phyloP scores from a whole-genome alignment of 2,797 vertebrate species.

The Tinamus major region DNA sequence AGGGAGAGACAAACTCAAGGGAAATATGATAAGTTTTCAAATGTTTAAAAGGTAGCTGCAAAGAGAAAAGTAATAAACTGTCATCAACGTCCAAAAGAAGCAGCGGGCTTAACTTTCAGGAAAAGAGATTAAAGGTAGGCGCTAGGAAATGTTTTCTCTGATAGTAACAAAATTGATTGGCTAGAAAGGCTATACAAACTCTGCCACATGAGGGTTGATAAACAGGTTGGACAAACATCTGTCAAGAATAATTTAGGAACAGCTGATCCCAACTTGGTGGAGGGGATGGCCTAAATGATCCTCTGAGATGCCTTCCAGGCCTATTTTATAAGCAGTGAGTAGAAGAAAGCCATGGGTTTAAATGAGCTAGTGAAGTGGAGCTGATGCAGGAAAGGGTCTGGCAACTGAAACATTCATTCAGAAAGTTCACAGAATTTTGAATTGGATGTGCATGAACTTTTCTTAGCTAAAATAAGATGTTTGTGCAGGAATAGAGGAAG shows the following conservation, averaged over 20 bases:
- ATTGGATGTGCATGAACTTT: background rate
- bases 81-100: slow-evolving; percentile 20
- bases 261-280: background rate
- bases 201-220: background rate
- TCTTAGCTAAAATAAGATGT: background rate
- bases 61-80: slow-evolving; percentile 33
- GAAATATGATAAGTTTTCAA: slow-evolving; percentile 5
- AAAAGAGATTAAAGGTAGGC: slow-evolving; percentile 23
- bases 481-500: background rate
- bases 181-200: background rate
- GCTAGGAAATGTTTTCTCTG: background rate
- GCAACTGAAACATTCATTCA: background rate
- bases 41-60: slow-evolving; percentile 43
- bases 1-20: slow-evolving; percentile 6
- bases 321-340: background rate
- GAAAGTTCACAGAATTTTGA: background rate
- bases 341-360: background rate
- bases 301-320: background rate
- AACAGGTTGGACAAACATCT: slow-evolving; percentile 38
- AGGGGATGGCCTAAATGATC: slow-evolving; percentile 1
- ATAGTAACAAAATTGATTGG: background rate
- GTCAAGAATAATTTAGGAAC: slow-evolving; percentile 39
- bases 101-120: background rate
- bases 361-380: background rate
- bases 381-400: background rate